Evolutionary conservation across 1,140 invertebrate species (phyloP), one percentile per base, ranked within the genome.

Genomic region (Lethrus apterus): DNA sequence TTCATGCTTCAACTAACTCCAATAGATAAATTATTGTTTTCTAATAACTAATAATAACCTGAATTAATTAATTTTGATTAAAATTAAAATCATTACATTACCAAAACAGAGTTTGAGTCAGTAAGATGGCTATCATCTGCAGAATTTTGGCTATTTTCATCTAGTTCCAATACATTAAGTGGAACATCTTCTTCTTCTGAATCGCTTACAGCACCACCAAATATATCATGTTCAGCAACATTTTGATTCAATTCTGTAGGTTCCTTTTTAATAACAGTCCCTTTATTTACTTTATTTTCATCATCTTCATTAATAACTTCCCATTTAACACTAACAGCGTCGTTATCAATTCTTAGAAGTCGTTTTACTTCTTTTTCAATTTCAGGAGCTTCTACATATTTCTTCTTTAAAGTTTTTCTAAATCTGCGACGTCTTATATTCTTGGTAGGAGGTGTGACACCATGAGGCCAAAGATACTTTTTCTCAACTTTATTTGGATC

Each of bases 361-460:
- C 92, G 71, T 66, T 96, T 95, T 0, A 89, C 83, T 75, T 98
- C 94, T 67, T 97, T 98, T 65, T 98, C 95, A 56, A 98, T 94
- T 72, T 98, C 94, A 1, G 93, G 93, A 33, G 92, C 90, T 70
- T 98, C 95, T 1, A 93, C 86, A 70, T 91, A 93, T 57, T 98
- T 98, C 69, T 98, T 97, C 61, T 92, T 93, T 10, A 98, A 69
- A 0, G 92, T 96, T 74, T 97, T 96, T 32, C 94, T 76, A 61
- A 98, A 98, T 53, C 95, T 76, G 51, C 91, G 75, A 55, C 89
- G 89, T 10, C 93, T 74, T 0, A 95, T 91, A 74, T 98, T 98
- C 70, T 98, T 98, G 15, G 93, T 74, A 2, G 94, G 91, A 2
- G 92, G 90, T 3, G 92, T 93, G 13, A 98, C 75, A 24, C 93